Evolutionary conservation across 2,888 invertebrate genomes (phyloP).

Genomic region (Autographa pulchrina): DNA sequence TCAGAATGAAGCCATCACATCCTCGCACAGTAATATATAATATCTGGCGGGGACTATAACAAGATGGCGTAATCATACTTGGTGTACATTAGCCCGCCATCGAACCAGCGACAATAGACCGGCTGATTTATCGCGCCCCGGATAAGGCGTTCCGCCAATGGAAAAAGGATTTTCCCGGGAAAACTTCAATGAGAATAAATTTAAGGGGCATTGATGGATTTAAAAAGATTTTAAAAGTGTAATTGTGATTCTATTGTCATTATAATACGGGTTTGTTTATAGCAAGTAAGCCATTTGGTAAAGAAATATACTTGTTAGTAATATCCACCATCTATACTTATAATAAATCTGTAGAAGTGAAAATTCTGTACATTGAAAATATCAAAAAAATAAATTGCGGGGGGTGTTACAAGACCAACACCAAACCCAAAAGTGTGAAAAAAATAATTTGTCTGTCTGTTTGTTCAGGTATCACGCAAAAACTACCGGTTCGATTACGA

Average conservation of each 20-base stretch:
- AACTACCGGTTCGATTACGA: too few species aligned
- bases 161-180: slow-evolving; percentile 78
- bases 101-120: slow-evolving; percentile 76
- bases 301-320: not conserved
- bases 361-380: too few species aligned
- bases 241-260: slow-evolving; percentile 51
- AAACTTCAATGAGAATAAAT: slow-evolving; percentile 75
- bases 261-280: slow-evolving; percentile 12
- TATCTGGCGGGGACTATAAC: slow-evolving; percentile 58
- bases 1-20: slow-evolving; percentile 65
- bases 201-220: slow-evolving; percentile 70
- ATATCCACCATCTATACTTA: slow-evolving; percentile 1
- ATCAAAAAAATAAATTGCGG: too few species aligned
- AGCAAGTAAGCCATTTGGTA: not conserved
- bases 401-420: too few species aligned
- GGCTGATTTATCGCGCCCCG: slow-evolving; percentile 80
- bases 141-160: slow-evolving; percentile 76
- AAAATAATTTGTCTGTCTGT: too few species aligned
- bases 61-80: slow-evolving; percentile 72
- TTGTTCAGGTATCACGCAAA: too few species aligned
- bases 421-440: too few species aligned
- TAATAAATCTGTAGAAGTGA: too few species aligned
- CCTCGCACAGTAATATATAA: slow-evolving; percentile 64
- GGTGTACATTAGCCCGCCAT: slow-evolving; percentile 77
- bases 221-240: slow-evolving; percentile 60